These are phyloP conservation scores for Trissolcus basalis DNA, from an alignment of 1,140 invertebrate genomes.

Conservation along the genomic window DNA sequence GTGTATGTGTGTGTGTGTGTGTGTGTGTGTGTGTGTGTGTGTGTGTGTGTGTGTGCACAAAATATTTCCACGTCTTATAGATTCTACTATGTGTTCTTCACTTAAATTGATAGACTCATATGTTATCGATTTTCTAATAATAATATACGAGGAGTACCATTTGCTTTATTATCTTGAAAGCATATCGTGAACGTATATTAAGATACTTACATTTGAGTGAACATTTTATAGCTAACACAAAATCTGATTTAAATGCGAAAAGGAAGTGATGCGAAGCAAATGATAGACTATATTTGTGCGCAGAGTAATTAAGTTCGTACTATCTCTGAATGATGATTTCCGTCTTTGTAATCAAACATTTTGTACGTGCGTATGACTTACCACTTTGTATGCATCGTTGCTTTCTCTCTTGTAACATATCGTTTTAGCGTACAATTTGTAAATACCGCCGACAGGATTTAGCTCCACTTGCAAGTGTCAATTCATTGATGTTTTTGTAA, in stretches of 20 bases:
- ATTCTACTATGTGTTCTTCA: too few species aligned
- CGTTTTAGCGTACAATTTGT: constrained; percentile 9
- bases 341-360: not conserved
- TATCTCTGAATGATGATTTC: constrained; percentile 4
- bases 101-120: too few species aligned
- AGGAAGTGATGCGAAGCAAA: not conserved
- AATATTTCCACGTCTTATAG: too few species aligned
- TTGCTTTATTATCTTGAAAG: too few species aligned
- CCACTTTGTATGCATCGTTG: too few species aligned
- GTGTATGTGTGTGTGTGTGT: too few species aligned
- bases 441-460: too few species aligned
- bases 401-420: constrained; percentile 19
- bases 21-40: too few species aligned
- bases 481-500: constrained; percentile 16
- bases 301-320: constrained; percentile 26
- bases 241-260: not conserved
- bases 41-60: too few species aligned
- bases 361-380: not conserved
- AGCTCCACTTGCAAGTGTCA: not conserved
- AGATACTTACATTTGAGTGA: too few species aligned
- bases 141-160: not conserved
- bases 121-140: not conserved
- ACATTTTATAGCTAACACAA: not conserved
- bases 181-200: too few species aligned
- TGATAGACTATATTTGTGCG: constrained; percentile 15